Conservation (phyloP, 2,113 vertebrate genomes). For the Leucopsar rothschildi region DNA sequence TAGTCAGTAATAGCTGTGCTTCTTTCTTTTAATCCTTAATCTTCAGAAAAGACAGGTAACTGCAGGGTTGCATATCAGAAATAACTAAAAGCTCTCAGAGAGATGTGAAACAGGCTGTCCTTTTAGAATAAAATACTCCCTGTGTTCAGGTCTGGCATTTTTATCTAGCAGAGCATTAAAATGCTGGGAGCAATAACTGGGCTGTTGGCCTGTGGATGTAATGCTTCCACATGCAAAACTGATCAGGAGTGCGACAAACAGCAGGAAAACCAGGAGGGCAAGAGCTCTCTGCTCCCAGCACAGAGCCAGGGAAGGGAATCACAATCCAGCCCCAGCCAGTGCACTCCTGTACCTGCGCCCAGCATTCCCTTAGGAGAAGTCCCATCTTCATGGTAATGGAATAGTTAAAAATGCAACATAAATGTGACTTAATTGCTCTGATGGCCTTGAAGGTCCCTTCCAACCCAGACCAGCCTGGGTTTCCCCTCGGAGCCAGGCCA, state of each 20-base stretch:
- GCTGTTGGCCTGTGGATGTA: not conserved
- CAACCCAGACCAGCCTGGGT: not conserved
- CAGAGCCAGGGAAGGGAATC: not conserved
- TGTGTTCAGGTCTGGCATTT: not conserved
- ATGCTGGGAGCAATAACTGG: not conserved
- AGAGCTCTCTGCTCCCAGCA: not conserved
- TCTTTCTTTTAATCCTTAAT: not conserved
- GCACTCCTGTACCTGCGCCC: not conserved
- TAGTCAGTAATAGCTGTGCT: not conserved
- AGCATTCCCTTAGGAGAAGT: not conserved
- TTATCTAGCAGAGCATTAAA: not conserved
- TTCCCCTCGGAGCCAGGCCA: fast-evolving
- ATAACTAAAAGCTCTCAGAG: not conserved
- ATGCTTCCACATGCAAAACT: not conserved
- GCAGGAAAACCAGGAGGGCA: not conserved
- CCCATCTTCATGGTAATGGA: not conserved
- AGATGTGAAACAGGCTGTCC: not conserved
- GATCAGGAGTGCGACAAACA: not conserved
- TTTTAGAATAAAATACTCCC: not conserved
- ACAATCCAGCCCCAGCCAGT: no score
- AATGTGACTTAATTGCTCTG: not conserved
- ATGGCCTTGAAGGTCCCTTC: not conserved
- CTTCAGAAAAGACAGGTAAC: not conserved
- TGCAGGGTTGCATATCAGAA: not conserved
- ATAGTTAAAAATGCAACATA: not conserved